Percentiles rank a stretch among this genome's conserved stretches.
phyloP scores from a whole-genome alignment of 2,888 invertebrate genomes.

The Tanypteryx hageni region DNA sequence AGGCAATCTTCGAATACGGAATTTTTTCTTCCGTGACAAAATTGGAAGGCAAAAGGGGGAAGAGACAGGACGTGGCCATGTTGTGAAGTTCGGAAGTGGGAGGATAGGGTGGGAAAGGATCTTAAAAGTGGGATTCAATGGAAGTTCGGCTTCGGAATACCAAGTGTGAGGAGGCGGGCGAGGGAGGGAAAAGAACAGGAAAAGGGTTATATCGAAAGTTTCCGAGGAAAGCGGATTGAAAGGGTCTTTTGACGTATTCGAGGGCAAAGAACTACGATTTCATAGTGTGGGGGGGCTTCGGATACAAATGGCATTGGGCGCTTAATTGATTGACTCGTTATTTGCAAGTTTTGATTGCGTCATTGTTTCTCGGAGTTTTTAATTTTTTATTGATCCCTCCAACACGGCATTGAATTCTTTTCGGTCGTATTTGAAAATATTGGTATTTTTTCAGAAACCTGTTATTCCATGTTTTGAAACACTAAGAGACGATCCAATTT shows the following conservation, averaged over 20 bases:
- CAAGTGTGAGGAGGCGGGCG: conserved; percentile 3
- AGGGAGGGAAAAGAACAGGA: conserved; percentile 15
- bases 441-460: not conserved
- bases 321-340: conserved; percentile 52
- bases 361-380: not conserved
- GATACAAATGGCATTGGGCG: not conserved
- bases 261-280: conserved; percentile 18
- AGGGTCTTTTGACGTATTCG: conserved; percentile 44
- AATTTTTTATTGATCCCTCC: not conserved
- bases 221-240: conserved; percentile 27
- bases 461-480: not conserved
- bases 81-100: conserved; percentile 15
- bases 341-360: not conserved
- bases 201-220: conserved; percentile 63
- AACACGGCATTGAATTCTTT: not conserved
- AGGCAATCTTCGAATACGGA: conserved; percentile 61
- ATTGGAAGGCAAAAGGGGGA: conserved; percentile 46
- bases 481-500: too few species aligned
- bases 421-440: not conserved
- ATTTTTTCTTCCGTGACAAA: conserved; percentile 50
- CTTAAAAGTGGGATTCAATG: conserved; percentile 47
- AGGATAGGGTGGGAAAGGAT: not conserved
- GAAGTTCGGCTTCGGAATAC: conserved; percentile 41
- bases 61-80: not conserved
- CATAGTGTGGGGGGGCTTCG: conserved; percentile 42